Base-by-base conservation (phyloP, 2,113 vertebrate species). In the Periophthalmodon schlosseri region DNA sequence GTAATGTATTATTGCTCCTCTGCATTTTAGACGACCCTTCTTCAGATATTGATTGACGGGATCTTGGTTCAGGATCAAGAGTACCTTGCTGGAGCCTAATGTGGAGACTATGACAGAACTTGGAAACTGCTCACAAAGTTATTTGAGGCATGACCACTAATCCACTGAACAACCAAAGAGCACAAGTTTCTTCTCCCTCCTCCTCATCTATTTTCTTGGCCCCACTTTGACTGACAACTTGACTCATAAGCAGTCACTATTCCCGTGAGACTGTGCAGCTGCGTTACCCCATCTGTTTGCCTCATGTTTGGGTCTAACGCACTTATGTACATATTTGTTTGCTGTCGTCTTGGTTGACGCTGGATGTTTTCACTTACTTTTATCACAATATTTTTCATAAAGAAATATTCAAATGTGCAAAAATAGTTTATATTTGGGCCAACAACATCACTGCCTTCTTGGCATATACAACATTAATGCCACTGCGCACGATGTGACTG, bases 281-380 rank as follows among this genome's bases (percentile, higher is more conserved):
- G 70, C 56, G 47, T 72, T 60, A 60, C 24, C 60, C 82, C 80
- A 82, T 86, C 82, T 83, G 84, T 79, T 74, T 24, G 33, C 4
- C 74, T n/a, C 66, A 57, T 70, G 58, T 74, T 44, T 81, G 54
- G 49, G 36, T 21, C 16, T 6, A 39, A 10, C 8, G 9, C 64
- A 14, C 63, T 50, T 73, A 1, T 69, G 52, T 75, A 66, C 64
- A 67, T 4, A 18, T 9, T 50, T 74, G 49, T 73, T 50, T 24
- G 5, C 70, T 34, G 5, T 64, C 70, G 18, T 21, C 24, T 36
- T 20, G 61, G 14, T 71, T 56, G 57, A 15, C 46, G 68, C 21
- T 11, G 2, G 23, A 11, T 20, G 23, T 68, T 52, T 68, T 70
- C 3, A 11, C 7, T 2, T 56, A 56, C 52, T 21, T 56, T 70